A percentile compares a stretch with the other conserved stretches of the same genome.
phyloP scores from a whole-genome alignment of 2,888 invertebrate genomes.

The Seira musarum region DNA sequence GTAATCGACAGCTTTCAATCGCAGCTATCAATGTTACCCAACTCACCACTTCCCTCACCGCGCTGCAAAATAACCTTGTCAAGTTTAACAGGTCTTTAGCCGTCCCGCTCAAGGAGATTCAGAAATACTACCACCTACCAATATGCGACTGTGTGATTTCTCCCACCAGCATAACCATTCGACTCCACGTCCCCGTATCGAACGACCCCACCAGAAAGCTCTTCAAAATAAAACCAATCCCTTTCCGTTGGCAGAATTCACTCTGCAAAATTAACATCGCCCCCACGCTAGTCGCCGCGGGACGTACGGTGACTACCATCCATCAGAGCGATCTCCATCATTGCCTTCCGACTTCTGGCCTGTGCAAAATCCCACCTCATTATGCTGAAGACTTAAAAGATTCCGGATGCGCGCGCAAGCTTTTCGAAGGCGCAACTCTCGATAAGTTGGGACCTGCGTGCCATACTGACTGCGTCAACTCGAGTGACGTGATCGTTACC shows the following conservation, averaged over 20 bases:
- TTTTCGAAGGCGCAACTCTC: constrained; percentile 4
- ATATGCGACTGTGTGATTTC: constrained; percentile 8
- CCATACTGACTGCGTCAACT: constrained; percentile 11
- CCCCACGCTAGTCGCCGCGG: not conserved
- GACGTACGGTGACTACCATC: not conserved
- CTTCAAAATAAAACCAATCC: not conserved
- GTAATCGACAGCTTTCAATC: not conserved
- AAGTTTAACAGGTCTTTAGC: not conserved
- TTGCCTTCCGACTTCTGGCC: not conserved
- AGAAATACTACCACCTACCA: constrained; percentile 6
- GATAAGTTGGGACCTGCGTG: constrained; percentile 19
- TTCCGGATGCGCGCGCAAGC: not conserved
- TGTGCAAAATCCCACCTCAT: constrained; percentile 18
- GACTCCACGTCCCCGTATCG: constrained; percentile 12
- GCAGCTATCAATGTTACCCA: not conserved
- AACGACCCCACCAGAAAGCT: not conserved
- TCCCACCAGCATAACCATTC: not conserved
- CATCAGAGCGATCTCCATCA: not conserved
- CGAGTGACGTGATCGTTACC: not conserved
- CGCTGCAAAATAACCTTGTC: not conserved
- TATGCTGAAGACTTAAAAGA: constrained; percentile 1
- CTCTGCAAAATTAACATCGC: constrained; percentile 25
- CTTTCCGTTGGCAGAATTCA: constrained; percentile 20
- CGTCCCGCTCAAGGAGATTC: not conserved
- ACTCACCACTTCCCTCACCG: not conserved